Evolutionary conservation across 1,140 invertebrate species (phyloP), one percentile per base, ranked within the genome.

Genomic region (Probaryconus sp.): DNA sequence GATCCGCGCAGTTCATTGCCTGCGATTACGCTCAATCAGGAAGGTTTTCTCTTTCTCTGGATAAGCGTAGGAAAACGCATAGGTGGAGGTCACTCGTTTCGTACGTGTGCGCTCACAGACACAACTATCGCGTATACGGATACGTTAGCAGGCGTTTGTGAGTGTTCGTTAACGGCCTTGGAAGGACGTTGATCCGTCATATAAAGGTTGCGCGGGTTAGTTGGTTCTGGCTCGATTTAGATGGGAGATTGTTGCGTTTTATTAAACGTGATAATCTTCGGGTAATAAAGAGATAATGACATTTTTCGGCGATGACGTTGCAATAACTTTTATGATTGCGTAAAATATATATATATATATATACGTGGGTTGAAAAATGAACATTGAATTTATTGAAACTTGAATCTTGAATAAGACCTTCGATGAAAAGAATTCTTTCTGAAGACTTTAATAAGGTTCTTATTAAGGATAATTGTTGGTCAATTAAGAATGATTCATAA

Each of bases 121-220:
- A n/a, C n/a, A n/a, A n/a, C n/a, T n/a, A n/a, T n/a, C 31, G 30
- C 26, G 11, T 7, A 9, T 24, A 31, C n/a, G 17, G 2, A 18
- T 35, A 33, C 24, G 33, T 17, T 14, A 18, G 28, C 30, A 56
- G 5, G 17, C 43, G 37, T 37, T 18, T n/a, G 20, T 16, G 30
- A 11, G 45, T 31, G 30, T 45, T 14, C 16, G 55, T 61, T 51
- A 48, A 68, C 74, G 68, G 51, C 74, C 68, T 76, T 72, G 68
- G 47, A 58, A 72, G 74, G 63, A 64, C 74, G 50, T 72, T 68
- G 68, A 71, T 72, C 74, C 63, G 56, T 63, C 63, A 64, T 58
- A 26, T 38, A 70, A 64, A 76, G 67, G 68, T 63, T 63, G 61
- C 61, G 45, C 60, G 47, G 60, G 33, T 64, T 50, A 51, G 53